Base-by-base conservation (phyloP, 2,113 vertebrate species). In the Catagonus wagneri region DNA sequence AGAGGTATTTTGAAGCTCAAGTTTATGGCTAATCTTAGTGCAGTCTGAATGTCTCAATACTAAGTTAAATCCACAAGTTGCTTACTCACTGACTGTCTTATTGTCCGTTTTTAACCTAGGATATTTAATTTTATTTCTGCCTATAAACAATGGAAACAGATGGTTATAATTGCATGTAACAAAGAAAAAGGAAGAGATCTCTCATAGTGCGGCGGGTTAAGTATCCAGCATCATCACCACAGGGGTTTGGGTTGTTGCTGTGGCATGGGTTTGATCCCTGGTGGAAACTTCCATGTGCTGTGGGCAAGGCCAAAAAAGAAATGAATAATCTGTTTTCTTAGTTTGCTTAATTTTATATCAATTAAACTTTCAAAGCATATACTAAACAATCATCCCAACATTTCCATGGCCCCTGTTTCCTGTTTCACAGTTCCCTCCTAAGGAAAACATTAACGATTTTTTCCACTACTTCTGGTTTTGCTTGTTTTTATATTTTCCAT, bases 291-390 rank as follows among this genome's bases (percentile, higher is more conserved):
- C 44, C 44, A 4, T 8, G 8, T 44, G 44, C 44, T 44, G 44
- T 44, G 44, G 44, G 44, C 44, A 44, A 44, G 44, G 44, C 8
- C 44, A 44, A 44, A 44, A 44, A 44, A 44, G 44, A 20, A 56
- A 19, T 12, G 16, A 80, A 39, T 29, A 8, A 23, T 27, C 89
- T 76, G 17, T 66, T 68, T 92, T 61, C 13, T 9, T 12, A 34
- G 15, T 71, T 91, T 93, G 68, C 29, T 90, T 83, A 76, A 81
- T 60, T 91, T 15, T 25, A 3, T 79, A 79, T 58, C 91, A 54
- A 85, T 76, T 83, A 44, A 80, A 58, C 3, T 22, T 88, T 89
- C 29, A 78, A 89, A 78, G 22, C 7, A 54, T 20, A 63, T 32
- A 36, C 63, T 11, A 29, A 90, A 89, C 2, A 56, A 52, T 66